Conservation (phyloP, 1,140 invertebrate genomes). For the Artemia franciscana region DNA sequence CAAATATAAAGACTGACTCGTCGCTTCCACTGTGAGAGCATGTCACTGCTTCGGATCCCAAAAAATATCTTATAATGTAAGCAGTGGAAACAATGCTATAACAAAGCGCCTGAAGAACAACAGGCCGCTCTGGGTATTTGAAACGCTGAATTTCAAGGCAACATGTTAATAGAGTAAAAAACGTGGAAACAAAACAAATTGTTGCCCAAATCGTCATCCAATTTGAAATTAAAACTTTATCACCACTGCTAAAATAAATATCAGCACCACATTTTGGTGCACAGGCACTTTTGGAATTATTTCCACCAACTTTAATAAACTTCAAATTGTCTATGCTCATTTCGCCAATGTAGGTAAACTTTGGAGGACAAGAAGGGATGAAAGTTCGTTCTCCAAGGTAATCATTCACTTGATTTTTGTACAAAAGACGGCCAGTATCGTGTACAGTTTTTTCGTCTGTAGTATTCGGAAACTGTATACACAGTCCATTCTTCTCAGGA, state of each 20-base stretch:
- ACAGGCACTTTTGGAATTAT: conserved; percentile 18
- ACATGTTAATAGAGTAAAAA: conserved; percentile 29
- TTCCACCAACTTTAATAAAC: conserved; percentile 26
- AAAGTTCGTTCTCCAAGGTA: not conserved
- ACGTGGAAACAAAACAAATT: conserved; percentile 27
- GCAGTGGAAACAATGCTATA: conserved; percentile 32
- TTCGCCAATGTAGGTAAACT: conserved; percentile 23
- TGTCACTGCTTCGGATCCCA: conserved; percentile 20
- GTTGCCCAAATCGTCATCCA: conserved; percentile 25
- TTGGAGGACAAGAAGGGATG: conserved; percentile 21
- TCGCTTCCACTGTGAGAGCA: conserved; percentile 20
- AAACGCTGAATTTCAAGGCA: conserved; percentile 25
- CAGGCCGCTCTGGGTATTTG: conserved; percentile 25
- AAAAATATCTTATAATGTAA: conserved; percentile 22
- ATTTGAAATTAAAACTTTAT: conserved; percentile 23
- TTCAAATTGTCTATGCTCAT: conserved; percentile 19
- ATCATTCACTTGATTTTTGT: not conserved
- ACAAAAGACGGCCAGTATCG: not conserved
- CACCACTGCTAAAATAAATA: conserved; percentile 38
- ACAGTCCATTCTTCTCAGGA: conserved; percentile 26
- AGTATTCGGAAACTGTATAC: conserved; percentile 30
- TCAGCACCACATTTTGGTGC: conserved; percentile 40
- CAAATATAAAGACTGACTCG: conserved; percentile 25
- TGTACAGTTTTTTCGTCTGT: conserved; percentile 16
- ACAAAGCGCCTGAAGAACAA: conserved; percentile 26